These are phyloP conservation scores for Apamea epomidion DNA, from an alignment of 2,888 invertebrate species.

Conservation along the genomic window DNA sequence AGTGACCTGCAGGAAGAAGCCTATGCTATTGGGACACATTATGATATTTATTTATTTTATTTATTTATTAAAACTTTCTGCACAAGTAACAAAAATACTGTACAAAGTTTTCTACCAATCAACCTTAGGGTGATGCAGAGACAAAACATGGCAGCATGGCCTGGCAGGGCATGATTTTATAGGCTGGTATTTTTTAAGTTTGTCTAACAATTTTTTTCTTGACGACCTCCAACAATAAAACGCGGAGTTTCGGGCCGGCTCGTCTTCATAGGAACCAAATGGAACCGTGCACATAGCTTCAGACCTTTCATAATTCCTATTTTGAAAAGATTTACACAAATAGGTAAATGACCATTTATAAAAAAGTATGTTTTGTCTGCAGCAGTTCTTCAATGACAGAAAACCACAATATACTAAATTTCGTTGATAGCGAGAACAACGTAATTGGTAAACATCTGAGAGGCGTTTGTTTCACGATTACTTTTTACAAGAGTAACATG, in stretches of 20 bases:
- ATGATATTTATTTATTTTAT: no score
- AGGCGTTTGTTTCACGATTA: neutral
- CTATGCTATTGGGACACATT: neutral
- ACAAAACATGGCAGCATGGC: no score
- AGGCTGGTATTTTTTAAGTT: no score
- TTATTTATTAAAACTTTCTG: no score
- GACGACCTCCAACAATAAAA: no score
- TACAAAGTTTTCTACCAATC: no score
- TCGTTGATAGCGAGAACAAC: neutral
- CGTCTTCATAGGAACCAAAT: neutral
- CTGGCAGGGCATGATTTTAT: no score
- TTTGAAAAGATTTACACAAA: no score
- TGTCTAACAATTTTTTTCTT: neutral
- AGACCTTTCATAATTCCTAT: neutral
- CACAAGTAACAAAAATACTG: no score
- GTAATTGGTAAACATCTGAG: neutral
- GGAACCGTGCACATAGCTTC: neutral
- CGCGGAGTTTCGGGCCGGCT: no score
- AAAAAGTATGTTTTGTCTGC: neutral
- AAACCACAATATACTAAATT: neutral
- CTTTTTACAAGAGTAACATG: neutral
- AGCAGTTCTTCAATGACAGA: neutral
- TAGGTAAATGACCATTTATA: no score
- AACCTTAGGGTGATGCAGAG: no score
- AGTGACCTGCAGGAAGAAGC: neutral